These are phyloP conservation scores for Xestobium rufovillosum DNA, from an alignment of 2,888 invertebrate genomes.

Conservation along the genomic window DNA sequence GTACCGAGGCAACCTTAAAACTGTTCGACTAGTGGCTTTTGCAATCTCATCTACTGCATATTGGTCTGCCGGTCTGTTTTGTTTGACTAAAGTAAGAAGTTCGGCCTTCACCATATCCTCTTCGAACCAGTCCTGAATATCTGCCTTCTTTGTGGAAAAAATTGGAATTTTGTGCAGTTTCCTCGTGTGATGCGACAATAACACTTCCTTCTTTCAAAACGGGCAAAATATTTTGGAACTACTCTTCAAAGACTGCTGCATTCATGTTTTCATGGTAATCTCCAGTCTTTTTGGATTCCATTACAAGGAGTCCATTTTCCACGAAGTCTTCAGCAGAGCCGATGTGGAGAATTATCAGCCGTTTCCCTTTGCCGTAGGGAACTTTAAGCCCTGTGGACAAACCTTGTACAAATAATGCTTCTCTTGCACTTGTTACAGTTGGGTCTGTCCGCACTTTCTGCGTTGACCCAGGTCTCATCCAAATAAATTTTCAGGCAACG, in stretches of 20 bases:
- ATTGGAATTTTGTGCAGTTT: too few species aligned
- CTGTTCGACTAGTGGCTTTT: constrained; percentile 27
- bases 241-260: constrained; percentile 16
- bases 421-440: too few species aligned
- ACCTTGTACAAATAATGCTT: too few species aligned
- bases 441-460: too few species aligned
- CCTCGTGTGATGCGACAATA: constrained; percentile 20
- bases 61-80: constrained; percentile 21
- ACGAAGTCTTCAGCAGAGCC: constrained; percentile 21
- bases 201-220: constrained; percentile 16
- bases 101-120: constrained; percentile 23
- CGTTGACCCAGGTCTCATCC: too few species aligned
- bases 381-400: too few species aligned
- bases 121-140: constrained; percentile 26
- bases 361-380: constrained; percentile 15
- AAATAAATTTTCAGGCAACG: too few species aligned
- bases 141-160: too few species aligned
- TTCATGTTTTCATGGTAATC: constrained; percentile 20
- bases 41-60: constrained; percentile 31
- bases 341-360: constrained; percentile 18
- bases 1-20: constrained; percentile 32
- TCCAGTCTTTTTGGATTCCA: constrained; percentile 16
- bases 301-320: constrained; percentile 11
- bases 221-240: constrained; percentile 17
- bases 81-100: constrained; percentile 22